Evolutionary conservation across 2,113 vertebrate genomes (phyloP).

Genomic region (Sitta europaea): DNA sequence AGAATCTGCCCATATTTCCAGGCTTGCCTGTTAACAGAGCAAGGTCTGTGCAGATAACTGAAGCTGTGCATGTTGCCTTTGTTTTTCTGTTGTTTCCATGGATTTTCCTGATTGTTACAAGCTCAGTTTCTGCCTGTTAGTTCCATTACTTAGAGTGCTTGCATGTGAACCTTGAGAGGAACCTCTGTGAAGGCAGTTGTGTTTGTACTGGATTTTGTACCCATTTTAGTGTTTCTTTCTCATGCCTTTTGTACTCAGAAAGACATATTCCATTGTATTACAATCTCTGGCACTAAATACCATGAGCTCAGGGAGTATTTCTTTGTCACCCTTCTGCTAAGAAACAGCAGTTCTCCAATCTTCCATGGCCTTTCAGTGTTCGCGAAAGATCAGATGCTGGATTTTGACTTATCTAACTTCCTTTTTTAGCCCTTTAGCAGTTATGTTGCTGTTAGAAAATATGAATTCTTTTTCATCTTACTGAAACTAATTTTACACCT

Average conservation of each 20-base stretch:
- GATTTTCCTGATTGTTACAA: background rate
- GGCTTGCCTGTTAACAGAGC: background rate
- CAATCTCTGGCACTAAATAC: background rate
- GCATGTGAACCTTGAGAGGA: background rate
- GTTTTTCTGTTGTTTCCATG: background rate
- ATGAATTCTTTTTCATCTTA: background rate
- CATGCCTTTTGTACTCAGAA: background rate
- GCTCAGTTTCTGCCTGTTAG: background rate
- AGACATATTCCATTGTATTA: background rate
- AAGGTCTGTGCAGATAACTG: background rate
- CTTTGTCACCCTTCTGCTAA: background rate
- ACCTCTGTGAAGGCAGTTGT: background rate
- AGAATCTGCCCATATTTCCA: background rate
- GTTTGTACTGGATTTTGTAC: background rate
- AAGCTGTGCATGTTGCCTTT: background rate
- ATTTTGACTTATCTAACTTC: constrained; percentile 11
- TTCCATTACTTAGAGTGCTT: background rate
- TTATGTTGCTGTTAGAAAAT: background rate
- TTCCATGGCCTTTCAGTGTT: background rate
- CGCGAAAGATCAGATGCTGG: background rate
- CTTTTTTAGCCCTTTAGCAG: background rate
- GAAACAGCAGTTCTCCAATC: background rate
- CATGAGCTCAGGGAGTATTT: background rate
- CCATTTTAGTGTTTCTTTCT: background rate
- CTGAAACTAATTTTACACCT: constrained; percentile 35